phyloP scores from a whole-genome alignment of 2,888 invertebrate genomes.

The Eucera pruinosa region DNA sequence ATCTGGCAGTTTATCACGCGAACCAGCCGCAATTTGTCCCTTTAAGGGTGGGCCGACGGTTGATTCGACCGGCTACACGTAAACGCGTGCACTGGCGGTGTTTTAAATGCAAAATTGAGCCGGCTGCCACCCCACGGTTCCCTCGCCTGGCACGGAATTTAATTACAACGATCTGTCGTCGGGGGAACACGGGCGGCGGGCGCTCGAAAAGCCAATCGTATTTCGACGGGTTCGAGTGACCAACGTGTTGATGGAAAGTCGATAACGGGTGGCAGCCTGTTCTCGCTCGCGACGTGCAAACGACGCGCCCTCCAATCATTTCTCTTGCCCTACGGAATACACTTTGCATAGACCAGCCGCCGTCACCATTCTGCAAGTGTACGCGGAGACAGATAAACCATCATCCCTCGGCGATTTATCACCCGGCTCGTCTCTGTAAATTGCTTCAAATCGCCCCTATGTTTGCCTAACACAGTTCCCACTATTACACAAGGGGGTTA shows the following conservation, averaged over 20 bases:
- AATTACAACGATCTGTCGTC: conserved; percentile 62
- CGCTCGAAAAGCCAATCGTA: conserved; percentile 54
- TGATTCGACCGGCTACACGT: conserved; percentile 15
- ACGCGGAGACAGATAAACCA: conserved; percentile 38
- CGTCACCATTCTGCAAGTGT: conserved; percentile 37
- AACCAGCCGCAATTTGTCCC: conserved; percentile 3
- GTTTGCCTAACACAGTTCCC: too few relatives aligned
- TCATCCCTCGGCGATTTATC: conserved; percentile 36
- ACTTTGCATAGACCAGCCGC: neutral
- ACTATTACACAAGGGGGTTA: too few relatives aligned
- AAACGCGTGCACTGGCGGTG: conserved; percentile 29
- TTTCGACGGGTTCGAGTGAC: conserved; percentile 58
- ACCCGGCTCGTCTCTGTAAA: conserved; percentile 13
- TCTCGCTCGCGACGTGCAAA: conserved; percentile 48
- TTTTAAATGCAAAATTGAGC: conserved; percentile 57
- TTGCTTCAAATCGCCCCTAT: conserved; percentile 31
- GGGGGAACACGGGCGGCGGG: conserved; percentile 13
- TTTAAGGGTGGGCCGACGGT: conserved; percentile 8
- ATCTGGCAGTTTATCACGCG: neutral
- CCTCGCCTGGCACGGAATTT: conserved; percentile 42
- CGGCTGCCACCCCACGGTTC: neutral
- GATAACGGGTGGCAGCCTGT: conserved; percentile 52
- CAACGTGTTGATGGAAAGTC: conserved; percentile 60
- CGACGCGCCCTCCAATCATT: conserved; percentile 52
- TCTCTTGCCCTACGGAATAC: conserved; percentile 38